phyloP scores from a whole-genome alignment of 1,140 invertebrate species.

The Drosophila murphyi region DNA sequence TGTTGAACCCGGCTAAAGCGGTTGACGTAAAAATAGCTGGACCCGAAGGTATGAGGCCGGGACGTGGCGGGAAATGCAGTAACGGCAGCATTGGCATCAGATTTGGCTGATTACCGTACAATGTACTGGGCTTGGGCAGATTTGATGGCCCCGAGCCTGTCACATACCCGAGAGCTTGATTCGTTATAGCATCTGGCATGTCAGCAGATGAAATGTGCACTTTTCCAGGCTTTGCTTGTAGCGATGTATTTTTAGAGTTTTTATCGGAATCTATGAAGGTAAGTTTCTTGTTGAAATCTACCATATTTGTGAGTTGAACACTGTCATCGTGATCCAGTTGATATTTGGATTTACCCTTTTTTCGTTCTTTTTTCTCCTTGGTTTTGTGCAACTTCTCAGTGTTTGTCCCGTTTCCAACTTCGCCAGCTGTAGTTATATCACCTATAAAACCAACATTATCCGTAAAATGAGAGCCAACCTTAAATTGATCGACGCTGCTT shows the following conservation, averaged over 20 bases:
- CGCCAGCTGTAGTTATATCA: not conserved
- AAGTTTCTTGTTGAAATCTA: conserved; percentile 8
- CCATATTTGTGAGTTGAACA: not conserved
- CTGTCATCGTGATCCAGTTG: not conserved
- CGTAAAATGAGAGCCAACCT: not conserved
- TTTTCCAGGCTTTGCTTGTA: not conserved
- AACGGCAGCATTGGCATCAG: conserved; percentile 58
- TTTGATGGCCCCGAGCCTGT: not conserved
- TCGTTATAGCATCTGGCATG: not conserved
- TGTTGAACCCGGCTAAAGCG: conserved; percentile 38
- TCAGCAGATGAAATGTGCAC: not conserved
- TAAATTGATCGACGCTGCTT: conserved; percentile 19
- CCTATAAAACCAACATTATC: not conserved
- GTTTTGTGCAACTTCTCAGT: conserved; percentile 16
- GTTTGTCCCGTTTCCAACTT: not conserved
- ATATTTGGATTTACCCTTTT: conserved; percentile 50
- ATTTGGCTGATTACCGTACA: conserved; percentile 33
- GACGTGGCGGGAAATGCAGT: conserved; percentile 86
- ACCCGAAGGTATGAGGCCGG: conserved; percentile 88
- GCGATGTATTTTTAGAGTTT: not conserved
- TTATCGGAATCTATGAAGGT: not conserved
- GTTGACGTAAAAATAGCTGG: conserved; percentile 85
- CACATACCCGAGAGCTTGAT: conserved; percentile 7
- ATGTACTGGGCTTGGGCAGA: not conserved
- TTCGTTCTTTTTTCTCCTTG: conserved; percentile 62